Evolutionary conservation across 2,797 vertebrate species (phyloP), one percentile per base, ranked within the genome.

Genomic region (Rhinichthys osculus): DNA sequence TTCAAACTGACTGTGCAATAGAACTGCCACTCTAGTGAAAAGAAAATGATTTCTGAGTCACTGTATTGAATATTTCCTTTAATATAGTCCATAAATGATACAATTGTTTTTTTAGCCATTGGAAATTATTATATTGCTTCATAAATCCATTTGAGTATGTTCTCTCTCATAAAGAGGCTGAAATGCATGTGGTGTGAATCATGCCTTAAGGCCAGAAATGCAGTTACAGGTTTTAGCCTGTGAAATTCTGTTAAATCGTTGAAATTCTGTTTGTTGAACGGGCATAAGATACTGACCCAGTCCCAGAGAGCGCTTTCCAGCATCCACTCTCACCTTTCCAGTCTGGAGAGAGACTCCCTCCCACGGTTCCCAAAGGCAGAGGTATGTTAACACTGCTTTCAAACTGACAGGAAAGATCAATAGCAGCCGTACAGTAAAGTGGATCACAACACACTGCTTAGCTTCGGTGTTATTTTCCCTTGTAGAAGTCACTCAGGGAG

Each of bases 221-320:
- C 64, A 21, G 2, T 42, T 77, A 52, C 42, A 62, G 11, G 5
- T 70, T 71, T 85, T 72, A 40, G 17, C 81, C 16, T 85, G 79
- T 62, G 38, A 50, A 64, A 21, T 35, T 42, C 14, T 64, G 16
- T 47, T 27, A 10, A 8, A 27, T 83, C 3, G 52, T 17, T 71
- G 27, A 78, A 71, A 42, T 90, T 72, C 33, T 82, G 16, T 89
- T 87, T 84, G 50, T 88, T 86, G 57, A 87, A 81, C 87, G 85
- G 90, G 76, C 80, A 93, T 42, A 88, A 96, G 96, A 90, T 95
- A 91, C 93, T 98, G 93, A 98, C 97, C 81, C 94, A 97, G 94
- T 97, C 96, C 2, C 97, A 98, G 94, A 95, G 97, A 92, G 96
- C 97, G 0, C 94, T 98, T 88, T 97, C 97, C 88, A 97, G 92